Conservation (phyloP, 2,797 vertebrate species). For the Rhinogobio ventralis region DNA sequence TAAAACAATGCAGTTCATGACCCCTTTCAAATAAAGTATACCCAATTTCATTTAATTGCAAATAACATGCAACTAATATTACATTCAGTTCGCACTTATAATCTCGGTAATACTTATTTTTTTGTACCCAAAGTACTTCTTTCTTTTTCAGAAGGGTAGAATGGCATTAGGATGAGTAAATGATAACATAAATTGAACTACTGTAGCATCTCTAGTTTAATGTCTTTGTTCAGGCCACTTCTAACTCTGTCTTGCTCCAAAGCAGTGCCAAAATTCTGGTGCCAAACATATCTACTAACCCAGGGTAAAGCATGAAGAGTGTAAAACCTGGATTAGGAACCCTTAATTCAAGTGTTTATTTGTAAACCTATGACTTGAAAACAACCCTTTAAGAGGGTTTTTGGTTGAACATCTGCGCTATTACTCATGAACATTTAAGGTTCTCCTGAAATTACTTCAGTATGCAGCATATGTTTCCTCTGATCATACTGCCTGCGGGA, state of each 20-base stretch:
- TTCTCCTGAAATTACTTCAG: constrained; percentile 46
- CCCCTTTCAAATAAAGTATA: too few relatives aligned
- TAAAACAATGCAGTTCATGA: too few relatives aligned
- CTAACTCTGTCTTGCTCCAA: neutral
- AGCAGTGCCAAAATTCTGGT: neutral
- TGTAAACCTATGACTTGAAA: neutral
- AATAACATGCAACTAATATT: too few relatives aligned
- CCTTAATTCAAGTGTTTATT: neutral
- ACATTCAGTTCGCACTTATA: too few relatives aligned
- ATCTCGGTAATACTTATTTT: neutral
- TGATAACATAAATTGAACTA: neutral
- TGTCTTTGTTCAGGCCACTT: neutral
- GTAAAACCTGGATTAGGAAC: neutral
- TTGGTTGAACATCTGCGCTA: constrained; percentile 46
- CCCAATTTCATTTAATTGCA: too few relatives aligned
- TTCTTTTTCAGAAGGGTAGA: neutral
- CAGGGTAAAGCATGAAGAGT: neutral
- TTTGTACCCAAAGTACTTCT: neutral
- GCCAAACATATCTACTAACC: neutral
- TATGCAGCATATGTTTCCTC: constrained; percentile 49
- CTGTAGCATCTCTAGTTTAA: neutral
- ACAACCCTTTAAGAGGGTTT: neutral
- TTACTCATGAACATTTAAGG: constrained; percentile 51
- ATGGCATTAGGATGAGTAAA: neutral
- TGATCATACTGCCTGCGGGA: constrained; percentile 28